phyloP scores from a whole-genome alignment of 2,113 vertebrate species.

The Rostratula benghalensis region DNA sequence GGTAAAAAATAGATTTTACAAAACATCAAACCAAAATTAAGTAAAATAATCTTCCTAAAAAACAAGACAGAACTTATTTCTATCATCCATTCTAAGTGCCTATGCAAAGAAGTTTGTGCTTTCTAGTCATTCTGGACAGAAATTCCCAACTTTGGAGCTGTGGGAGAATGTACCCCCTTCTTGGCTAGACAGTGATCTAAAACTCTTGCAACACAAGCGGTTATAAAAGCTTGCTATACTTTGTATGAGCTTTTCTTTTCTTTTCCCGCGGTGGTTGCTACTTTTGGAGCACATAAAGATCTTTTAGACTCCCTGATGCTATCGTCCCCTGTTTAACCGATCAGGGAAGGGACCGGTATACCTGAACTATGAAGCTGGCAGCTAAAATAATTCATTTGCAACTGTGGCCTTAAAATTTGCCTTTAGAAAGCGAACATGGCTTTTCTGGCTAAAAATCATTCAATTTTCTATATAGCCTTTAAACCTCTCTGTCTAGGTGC shows the following conservation, averaged over 20 bases:
- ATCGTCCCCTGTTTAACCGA: neutral
- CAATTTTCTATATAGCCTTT: neutral
- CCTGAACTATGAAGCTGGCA: neutral
- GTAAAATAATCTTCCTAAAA: neutral
- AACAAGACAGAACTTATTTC: neutral
- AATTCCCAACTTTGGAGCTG: neutral
- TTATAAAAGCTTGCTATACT: neutral
- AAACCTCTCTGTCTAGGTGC: neutral
- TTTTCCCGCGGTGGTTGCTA: neutral
- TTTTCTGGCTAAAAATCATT: neutral
- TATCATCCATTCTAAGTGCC: fast-evolving
- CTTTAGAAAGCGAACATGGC: neutral
- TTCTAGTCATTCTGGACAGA: neutral
- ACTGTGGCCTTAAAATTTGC: neutral
- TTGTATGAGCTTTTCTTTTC: neutral
- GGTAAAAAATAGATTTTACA: neutral
- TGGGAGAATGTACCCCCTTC: neutral
- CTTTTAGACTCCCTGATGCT: neutral
- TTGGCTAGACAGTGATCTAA: neutral
- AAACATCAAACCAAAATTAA: neutral
- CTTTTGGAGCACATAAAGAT: neutral
- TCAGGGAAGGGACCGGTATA: neutral
- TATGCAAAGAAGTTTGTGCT: neutral
- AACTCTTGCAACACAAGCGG: neutral
- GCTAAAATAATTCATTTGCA: neutral